Evolutionary conservation across 2,113 vertebrate species (phyloP).

Genomic region (Campylomormyrus tamandua): DNA sequence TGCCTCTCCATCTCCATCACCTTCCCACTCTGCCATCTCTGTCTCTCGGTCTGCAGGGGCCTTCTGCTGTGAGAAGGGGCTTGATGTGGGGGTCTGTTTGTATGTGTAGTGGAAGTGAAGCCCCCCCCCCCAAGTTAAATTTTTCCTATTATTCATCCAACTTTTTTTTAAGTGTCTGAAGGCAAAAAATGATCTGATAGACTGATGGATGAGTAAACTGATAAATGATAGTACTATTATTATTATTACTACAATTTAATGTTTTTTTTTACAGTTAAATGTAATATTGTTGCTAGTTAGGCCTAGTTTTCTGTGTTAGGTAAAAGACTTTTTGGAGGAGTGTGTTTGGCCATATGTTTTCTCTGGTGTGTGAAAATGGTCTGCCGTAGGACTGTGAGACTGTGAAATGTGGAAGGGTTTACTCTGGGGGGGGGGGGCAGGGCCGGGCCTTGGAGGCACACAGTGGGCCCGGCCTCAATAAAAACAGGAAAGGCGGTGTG

Average conservation of each 20-base stretch:
- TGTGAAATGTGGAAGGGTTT: constrained; percentile 14
- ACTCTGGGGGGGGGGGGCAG: constrained; percentile 29
- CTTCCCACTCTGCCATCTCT: neutral
- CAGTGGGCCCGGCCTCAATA: constrained; percentile 6
- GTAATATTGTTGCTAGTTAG: neutral
- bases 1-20: neutral
- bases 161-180: neutral
- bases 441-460: neutral
- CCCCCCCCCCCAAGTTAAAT: neutral
- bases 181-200: neutral
- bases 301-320: neutral
- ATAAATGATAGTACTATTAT: neutral
- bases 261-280: neutral
- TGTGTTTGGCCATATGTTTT: neutral
- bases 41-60: neutral
- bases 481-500: constrained; percentile 48
- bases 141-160: neutral
- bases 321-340: neutral
- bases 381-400: neutral
- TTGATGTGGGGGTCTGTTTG: neutral
- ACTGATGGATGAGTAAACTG: neutral
- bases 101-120: neutral
- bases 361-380: neutral
- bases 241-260: neutral
- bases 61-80: neutral